Percentiles rank a stretch among this genome's conserved stretches.
Evolutionary conservation across 1,140 invertebrate genomes (phyloP).

Genomic region (Brachionus rubens): DNA sequence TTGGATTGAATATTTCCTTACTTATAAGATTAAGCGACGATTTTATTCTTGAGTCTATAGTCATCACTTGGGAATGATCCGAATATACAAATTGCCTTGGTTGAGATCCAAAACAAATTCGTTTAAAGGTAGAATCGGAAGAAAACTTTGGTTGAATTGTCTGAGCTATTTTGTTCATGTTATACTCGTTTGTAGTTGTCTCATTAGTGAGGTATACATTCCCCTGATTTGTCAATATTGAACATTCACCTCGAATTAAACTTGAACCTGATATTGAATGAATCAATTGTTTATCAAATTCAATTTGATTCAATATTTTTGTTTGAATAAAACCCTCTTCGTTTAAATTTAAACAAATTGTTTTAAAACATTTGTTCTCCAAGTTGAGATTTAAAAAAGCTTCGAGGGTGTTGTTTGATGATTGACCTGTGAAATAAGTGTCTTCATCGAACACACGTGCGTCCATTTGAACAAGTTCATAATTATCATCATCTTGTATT

Average conservation of each 20-base stretch:
- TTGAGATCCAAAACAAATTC: conserved; percentile 20
- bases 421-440: background rate
- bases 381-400: conserved; percentile 23
- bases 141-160: background rate
- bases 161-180: background rate
- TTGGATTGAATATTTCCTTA: background rate
- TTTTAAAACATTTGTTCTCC: conserved; percentile 16
- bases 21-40: background rate
- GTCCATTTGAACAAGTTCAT: background rate
- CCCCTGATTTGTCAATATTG: conserved; percentile 1
- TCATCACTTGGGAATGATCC: conserved; percentile 10
- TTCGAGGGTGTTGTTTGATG: background rate
- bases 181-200: background rate
- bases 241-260: conserved; percentile 29
- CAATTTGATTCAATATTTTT: conserved; percentile 27
- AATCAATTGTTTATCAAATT: background rate
- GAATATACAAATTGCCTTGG: conserved; percentile 20
- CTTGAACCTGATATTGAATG: background rate
- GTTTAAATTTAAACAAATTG: background rate
- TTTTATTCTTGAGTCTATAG: conserved; percentile 13
- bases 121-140: background rate
- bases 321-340: background rate
- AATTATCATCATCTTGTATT: background rate
- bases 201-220: conserved; percentile 2
- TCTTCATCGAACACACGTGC: conserved; percentile 3